Base-by-base conservation (phyloP, 1,140 invertebrate species). In the Leptinotarsa undecemlineata region DNA sequence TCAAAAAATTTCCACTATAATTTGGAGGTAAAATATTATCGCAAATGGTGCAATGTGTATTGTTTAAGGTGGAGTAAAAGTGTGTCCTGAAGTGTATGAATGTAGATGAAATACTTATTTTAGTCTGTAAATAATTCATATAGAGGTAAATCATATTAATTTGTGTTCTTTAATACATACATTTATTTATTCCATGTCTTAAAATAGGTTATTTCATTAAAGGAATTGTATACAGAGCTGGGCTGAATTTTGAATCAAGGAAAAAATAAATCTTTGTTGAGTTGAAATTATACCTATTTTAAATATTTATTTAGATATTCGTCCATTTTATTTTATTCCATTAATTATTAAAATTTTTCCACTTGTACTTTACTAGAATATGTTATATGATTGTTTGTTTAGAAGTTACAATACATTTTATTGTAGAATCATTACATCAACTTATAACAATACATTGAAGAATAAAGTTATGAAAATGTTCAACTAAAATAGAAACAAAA, bases 11-110 rank as follows among this genome's bases (percentile, higher is more conserved):
- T 74, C 71, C 72, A 62, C 71, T 68, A 51, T 23, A 51, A 21
- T 60, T 73, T 67, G 63, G 72, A 26, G 33, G 81, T 82, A 81
- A 81, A 82, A 82, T 82, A 82, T 82, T 82, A 82, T 81, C 80
- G 81, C 81, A 81, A 72, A 78, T 73, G 21, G 80, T 82, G 81
- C 81, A 82, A 82, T 82, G 71, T 64, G 3, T 57, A 57, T 57
- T 57, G n/a, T 57, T 57, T 57, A 57, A 57, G 51, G 51, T 17
- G n/a, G 14, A 57, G n/a, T 19, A 57, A 57, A 57, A n/a, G 51
- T 17, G 51, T 57, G 51, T 15, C n/a, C 51, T 19, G 19, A 33
- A 71, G 63, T 70, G 68, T 33, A 70, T 79, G 68, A 64, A 57
- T 66, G 70, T 74, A 48, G 68, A 60, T 75, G 71, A 51, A 64